A percentile compares a stretch with the other conserved stretches of the same genome.
Conservation (phyloP, 2,888 invertebrate genomes). For the Brachyptera putata region DNA sequence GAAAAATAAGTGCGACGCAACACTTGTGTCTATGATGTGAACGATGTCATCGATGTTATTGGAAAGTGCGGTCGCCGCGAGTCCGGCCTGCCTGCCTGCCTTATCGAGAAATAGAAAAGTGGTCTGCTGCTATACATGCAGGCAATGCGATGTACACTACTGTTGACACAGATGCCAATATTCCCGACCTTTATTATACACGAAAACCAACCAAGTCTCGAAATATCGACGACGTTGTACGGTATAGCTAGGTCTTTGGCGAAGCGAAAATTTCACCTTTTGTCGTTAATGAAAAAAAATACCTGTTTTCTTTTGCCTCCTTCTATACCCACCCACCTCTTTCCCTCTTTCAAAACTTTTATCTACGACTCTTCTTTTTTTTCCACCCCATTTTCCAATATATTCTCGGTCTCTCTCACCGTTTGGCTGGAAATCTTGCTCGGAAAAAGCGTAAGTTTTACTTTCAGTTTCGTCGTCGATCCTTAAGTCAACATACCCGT, state of each 20-base stretch:
- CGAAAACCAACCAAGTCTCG: no score
- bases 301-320: slow-evolving; percentile 32
- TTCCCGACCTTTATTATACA: slow-evolving; percentile 29
- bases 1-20: no score
- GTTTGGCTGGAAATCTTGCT: slow-evolving; percentile 6
- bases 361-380: no score
- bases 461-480: slow-evolving; percentile 5
- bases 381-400: slow-evolving; percentile 24
- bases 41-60: no score
- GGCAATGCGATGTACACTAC: not conserved
- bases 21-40: no score
- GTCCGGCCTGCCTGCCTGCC: no score
- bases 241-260: slow-evolving; percentile 4
- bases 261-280: slow-evolving; percentile 30
- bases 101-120: no score
- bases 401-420: not conserved
- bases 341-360: slow-evolving; percentile 1
- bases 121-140: no score
- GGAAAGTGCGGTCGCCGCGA: no score
- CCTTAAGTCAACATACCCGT: slow-evolving; percentile 27
- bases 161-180: slow-evolving; percentile 31
- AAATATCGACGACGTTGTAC: no score
- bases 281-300: slow-evolving; percentile 33
- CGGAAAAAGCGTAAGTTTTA: slow-evolving; percentile 21
- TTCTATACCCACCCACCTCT: not conserved